These are phyloP conservation scores for Callyntrura guangdongensis DNA, from an alignment of 2,888 invertebrate genomes.

Conservation along the genomic window DNA sequence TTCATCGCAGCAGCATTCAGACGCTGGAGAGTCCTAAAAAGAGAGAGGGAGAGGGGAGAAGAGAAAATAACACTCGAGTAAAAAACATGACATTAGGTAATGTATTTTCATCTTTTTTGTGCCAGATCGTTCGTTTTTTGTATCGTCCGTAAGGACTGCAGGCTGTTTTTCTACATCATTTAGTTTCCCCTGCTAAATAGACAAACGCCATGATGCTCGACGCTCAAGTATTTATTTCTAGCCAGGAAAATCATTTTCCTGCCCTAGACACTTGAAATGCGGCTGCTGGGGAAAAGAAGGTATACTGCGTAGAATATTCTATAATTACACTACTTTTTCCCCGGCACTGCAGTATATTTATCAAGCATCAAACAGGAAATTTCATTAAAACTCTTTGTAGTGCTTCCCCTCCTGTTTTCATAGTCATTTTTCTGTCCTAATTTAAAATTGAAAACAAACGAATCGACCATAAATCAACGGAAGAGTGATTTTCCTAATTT, in stretches of 20 bases:
- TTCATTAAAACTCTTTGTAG: slow-evolving; percentile 20
- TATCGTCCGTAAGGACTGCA: background rate
- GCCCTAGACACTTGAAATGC: background rate
- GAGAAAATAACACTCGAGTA: too few species aligned
- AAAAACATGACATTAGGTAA: slow-evolving; percentile 44
- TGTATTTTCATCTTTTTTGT: slow-evolving; percentile 50
- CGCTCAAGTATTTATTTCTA: slow-evolving; percentile 38
- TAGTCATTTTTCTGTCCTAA: background rate
- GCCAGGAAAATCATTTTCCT: slow-evolving; percentile 49
- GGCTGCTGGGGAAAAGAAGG: background rate
- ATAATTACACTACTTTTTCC: background rate
- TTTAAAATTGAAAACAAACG: slow-evolving; percentile 34
- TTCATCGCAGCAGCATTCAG: slow-evolving; percentile 90
- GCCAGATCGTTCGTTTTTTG: background rate
- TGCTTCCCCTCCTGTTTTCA: background rate
- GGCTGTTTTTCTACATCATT: slow-evolving; percentile 39
- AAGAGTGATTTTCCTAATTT: too few species aligned
- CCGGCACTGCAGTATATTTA: background rate
- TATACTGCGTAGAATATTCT: background rate
- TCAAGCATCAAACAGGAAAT: slow-evolving; percentile 14
- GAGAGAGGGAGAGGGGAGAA: slow-evolving; percentile 10
- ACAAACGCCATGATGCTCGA: slow-evolving; percentile 27
- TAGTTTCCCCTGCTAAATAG: slow-evolving; percentile 29
- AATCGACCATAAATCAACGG: slow-evolving; percentile 3
- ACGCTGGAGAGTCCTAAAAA: slow-evolving; percentile 88